Conservation (phyloP, 2,797 vertebrate species). For the Chloroceryle amazona region DNA sequence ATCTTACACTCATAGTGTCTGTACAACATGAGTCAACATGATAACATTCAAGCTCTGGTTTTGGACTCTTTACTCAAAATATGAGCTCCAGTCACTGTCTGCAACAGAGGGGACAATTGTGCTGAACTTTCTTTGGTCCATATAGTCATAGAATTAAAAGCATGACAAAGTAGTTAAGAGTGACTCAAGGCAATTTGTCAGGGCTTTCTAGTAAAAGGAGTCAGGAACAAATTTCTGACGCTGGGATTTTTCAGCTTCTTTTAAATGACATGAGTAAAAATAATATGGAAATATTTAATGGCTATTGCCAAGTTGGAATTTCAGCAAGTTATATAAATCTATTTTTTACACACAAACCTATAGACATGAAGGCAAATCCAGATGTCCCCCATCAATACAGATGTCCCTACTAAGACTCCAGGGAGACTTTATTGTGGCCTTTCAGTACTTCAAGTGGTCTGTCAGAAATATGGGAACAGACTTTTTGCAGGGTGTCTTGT, state of each 20-base stretch:
- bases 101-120: background rate
- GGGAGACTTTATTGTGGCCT: background rate
- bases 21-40: background rate
- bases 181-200: constrained; percentile 28
- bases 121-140: background rate
- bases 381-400: background rate
- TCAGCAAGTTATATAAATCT: background rate
- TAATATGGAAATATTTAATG: background rate
- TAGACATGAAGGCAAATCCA: background rate
- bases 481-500: background rate
- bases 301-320: background rate
- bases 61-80: background rate
- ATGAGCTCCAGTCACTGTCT: background rate
- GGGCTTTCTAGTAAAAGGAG: constrained; percentile 63
- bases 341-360: background rate
- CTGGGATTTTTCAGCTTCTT: background rate
- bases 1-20: background rate
- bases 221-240: background rate
- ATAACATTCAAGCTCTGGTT: background rate
- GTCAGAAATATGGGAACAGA: background rate
- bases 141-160: background rate
- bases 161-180: background rate
- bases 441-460: background rate
- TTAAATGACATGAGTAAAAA: background rate
- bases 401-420: background rate